These are phyloP conservation scores for Myocastor coypus DNA, from an alignment of 2,113 vertebrate species.

Conservation along the genomic window DNA sequence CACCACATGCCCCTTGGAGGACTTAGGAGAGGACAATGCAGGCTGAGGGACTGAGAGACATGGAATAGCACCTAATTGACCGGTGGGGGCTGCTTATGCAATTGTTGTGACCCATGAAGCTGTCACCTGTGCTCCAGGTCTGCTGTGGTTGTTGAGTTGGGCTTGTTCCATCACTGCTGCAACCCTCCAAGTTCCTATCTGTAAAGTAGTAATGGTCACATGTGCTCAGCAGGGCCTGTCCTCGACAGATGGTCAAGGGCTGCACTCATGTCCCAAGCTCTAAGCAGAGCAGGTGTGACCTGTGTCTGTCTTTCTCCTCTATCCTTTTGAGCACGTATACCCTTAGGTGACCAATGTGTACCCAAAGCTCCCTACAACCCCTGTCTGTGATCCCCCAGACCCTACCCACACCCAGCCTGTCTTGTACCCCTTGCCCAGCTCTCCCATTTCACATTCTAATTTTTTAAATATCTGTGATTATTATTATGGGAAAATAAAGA, in stretches of 20 bases:
- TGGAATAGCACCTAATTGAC: too few relatives aligned
- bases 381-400: rapidly evolving
- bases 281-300: rapidly evolving
- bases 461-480: not conserved
- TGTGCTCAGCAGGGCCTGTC: not conserved
- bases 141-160: not conserved
- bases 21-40: not conserved
- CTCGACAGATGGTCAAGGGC: not conserved
- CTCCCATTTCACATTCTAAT: not conserved
- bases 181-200: not conserved
- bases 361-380: too few relatives aligned
- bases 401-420: rapidly evolving
- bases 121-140: not conserved
- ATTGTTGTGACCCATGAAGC: rapidly evolving
- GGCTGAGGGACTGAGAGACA: rapidly evolving
- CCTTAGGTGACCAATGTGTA: not conserved
- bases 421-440: not conserved
- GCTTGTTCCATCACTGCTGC: not conserved
- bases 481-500: not conserved
- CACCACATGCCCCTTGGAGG: rapidly evolving
- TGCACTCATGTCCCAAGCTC: too few relatives aligned
- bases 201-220: not conserved
- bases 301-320: rapidly evolving
- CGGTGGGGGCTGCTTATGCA: rapidly evolving
- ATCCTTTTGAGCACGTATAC: rapidly evolving